Evolutionary conservation across 2,797 vertebrate species (phyloP), one percentile per base, ranked within the genome.

Genomic region (Ataeniobius toweri): DNA sequence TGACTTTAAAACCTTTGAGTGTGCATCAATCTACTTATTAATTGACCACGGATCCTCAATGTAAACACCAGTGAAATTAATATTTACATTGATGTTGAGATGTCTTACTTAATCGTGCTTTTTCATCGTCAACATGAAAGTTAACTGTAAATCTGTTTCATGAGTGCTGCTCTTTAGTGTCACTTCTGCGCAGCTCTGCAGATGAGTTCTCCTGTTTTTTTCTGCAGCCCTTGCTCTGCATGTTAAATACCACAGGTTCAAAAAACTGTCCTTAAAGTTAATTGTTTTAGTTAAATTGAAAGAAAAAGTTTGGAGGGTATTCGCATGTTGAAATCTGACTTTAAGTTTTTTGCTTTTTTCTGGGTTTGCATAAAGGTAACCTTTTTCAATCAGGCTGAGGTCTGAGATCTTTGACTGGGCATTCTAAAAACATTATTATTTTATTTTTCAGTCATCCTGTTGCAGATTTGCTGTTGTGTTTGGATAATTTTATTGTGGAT

Each of bases 11-110:
- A 79, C 80, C 87, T 77, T 0, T 6, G 68, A 74, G 83, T 73
- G 68, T 6, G 58, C 78, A 80, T 89, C 84, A 91, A 78, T 91
- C 82, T 81, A 76, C 81, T 84, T 82, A 88, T 90, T 90, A 90
- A 85, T 81, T 72, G 71, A 82, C 81, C 81, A 55, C n/a, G 10
- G 77, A 81, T 88, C 68, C 24, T 74, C 85, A 90, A 81, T 75
- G 85, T 76, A 87, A 89, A 88, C 84, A 89, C 16, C 75, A 36
- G 72, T 68, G 76, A 90, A 89, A 89, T 88, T 73, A 88, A 86
- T 90, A 90, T 91, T 89, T 86, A 91, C 86, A 71, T 69, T 48
- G 71, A 71, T 44, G 80, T 63, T 53, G 76, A 67, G 73, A n/a
- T 74, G 79, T 86, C 80, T 79, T 74, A 59, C 75, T 83, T 53